A percentile compares a stretch with the other conserved stretches of the same genome.
These are phyloP conservation scores for Cyclopterus lumpus DNA, from an alignment of 2,797 vertebrate genomes.

Conservation along the genomic window DNA sequence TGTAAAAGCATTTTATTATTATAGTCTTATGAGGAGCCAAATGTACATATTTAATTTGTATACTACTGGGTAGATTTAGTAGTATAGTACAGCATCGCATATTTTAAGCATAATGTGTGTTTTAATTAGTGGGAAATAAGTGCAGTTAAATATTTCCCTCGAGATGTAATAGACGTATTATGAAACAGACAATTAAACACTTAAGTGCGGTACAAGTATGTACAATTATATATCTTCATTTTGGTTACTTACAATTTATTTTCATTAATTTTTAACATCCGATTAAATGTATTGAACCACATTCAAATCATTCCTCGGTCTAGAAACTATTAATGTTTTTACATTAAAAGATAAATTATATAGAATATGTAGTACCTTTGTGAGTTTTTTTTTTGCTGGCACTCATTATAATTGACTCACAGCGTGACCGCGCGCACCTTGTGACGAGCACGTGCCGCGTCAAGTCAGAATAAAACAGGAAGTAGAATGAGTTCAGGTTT, in stretches of 20 bases:
- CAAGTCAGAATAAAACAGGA: neutral
- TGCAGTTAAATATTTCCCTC: neutral
- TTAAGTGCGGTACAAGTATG: neutral
- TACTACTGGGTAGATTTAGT: neutral
- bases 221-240: neutral
- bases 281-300: neutral
- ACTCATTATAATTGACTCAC: neutral
- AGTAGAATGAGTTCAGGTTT: neutral
- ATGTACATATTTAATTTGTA: neutral
- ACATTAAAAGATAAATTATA: neutral
- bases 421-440: neutral
- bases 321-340: neutral
- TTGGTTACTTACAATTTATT: neutral
- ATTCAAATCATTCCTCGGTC: neutral
- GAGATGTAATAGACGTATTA: neutral
- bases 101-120: neutral
- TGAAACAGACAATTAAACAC: neutral
- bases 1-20: neutral
- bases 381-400: too few relatives aligned
- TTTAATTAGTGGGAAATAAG: neutral
- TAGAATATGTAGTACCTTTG: neutral
- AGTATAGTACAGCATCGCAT: neutral
- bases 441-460: constrained; percentile 39
- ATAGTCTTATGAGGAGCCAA: neutral
- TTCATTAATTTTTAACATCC: neutral